A percentile compares a stretch with the other conserved stretches of the same genome.
These are phyloP conservation scores for Dryobates pubescens DNA, from an alignment of 2,797 vertebrate genomes.

Conservation along the genomic window DNA sequence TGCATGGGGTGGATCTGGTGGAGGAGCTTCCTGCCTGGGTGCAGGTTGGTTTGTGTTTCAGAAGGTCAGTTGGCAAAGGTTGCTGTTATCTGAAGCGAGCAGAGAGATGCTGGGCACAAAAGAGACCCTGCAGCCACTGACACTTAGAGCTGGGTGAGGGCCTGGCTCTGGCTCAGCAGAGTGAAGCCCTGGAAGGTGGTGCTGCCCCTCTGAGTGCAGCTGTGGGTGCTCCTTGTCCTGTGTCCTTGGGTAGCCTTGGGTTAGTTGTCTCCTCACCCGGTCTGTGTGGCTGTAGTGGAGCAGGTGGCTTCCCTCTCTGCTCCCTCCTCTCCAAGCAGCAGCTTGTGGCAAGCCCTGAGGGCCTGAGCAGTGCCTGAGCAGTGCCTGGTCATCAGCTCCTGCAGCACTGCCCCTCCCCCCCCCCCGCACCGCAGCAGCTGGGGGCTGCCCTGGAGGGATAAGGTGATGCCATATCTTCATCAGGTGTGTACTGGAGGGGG, in stretches of 20 bases:
- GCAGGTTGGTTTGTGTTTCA: not conserved
- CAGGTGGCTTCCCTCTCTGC: not conserved
- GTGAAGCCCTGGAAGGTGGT: not conserved
- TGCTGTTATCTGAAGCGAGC: not conserved
- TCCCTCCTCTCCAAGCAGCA: not conserved
- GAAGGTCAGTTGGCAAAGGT: conserved; percentile 21
- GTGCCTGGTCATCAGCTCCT: not conserved
- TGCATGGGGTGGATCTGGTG: not conserved
- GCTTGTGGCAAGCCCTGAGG: not conserved
- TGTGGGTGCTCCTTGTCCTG: not conserved
- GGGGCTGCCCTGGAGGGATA: not conserved
- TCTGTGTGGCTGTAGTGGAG: not conserved
- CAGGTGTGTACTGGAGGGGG: not conserved
- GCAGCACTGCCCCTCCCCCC: not conserved
- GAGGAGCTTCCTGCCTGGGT: no score
- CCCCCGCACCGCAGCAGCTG: not conserved
- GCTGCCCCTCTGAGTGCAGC: not conserved
- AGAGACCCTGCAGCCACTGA: not conserved
- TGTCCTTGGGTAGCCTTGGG: not conserved
- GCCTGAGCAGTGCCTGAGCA: rapidly evolving
- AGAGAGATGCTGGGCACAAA: not conserved
- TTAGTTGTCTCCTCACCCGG: not conserved
- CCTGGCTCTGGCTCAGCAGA: not conserved
- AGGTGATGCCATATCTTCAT: not conserved
- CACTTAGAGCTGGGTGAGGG: not conserved